phyloP scores from a whole-genome alignment of 2,888 invertebrate species.

The Rhamnusium bicolor region DNA sequence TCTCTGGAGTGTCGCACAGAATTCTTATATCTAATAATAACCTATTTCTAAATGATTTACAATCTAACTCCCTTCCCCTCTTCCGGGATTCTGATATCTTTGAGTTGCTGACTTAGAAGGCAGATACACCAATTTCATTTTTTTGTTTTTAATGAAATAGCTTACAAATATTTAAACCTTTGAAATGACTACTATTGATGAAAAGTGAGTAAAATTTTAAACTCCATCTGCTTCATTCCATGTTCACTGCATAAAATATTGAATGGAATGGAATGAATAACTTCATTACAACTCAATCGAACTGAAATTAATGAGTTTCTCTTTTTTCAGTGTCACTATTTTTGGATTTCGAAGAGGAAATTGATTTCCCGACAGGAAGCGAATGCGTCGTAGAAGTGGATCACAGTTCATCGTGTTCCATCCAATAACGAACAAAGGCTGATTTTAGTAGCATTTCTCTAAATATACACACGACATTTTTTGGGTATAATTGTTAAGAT shows the following conservation, averaged over 20 bases:
- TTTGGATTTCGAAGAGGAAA: conserved; percentile 69
- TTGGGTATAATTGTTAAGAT: neutral
- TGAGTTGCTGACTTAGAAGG: too few species aligned
- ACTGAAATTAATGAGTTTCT: conserved; percentile 32
- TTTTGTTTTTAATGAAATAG: too few species aligned
- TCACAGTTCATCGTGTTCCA: conserved; percentile 67
- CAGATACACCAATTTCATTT: too few species aligned
- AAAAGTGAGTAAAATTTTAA: neutral
- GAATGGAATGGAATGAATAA: neutral
- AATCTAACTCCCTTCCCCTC: too few species aligned
- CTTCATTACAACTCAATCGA: conserved; percentile 14
- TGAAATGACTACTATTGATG: too few species aligned
- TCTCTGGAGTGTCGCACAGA: too few species aligned
- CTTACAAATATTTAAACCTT: too few species aligned
- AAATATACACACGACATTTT: neutral
- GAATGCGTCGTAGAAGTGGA: conserved; percentile 64
- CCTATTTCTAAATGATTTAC: too few species aligned
- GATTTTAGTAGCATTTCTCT: conserved; percentile 23
- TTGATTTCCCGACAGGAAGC: conserved; percentile 64
- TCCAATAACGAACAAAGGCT: conserved; percentile 64
- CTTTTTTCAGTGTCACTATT: conserved; percentile 69
- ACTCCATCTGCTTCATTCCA: neutral
- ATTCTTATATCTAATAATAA: too few species aligned
- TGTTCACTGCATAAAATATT: neutral
- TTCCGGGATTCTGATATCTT: too few species aligned